Percentiles rank a stretch among this genome's conserved stretches.
Conservation (phyloP, 1,140 invertebrate genomes). For the Carposina sasakii region DNA sequence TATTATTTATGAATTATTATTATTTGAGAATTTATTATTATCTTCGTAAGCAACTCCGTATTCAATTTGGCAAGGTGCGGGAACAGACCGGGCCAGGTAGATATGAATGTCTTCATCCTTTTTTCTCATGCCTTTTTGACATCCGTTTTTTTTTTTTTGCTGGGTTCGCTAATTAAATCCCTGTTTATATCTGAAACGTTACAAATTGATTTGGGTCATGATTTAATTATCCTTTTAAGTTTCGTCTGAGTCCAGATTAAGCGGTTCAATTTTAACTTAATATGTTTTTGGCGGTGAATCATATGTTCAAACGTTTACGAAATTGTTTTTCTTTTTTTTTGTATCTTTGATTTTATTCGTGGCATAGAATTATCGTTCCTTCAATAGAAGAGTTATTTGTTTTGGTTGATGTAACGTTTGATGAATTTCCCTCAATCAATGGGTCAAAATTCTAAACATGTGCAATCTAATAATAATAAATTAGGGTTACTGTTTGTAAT, state of each 20-base stretch:
- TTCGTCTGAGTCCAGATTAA: constrained; percentile 2
- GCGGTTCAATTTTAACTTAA: too few species aligned
- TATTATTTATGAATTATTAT: constrained; percentile 73
- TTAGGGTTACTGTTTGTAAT: too few species aligned
- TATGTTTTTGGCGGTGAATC: too few species aligned
- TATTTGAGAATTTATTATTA: constrained; percentile 71
- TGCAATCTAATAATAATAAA: too few species aligned
- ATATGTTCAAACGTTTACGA: too few species aligned
- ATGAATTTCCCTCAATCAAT: too few species aligned
- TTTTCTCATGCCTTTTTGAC: constrained; percentile 51
- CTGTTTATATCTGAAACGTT: constrained; percentile 35
- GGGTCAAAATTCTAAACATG: too few species aligned
- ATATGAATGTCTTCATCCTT: constrained; percentile 25
- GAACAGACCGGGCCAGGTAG: constrained; percentile 41
- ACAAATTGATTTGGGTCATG: constrained; percentile 57
- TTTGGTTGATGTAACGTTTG: too few species aligned
- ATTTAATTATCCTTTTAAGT: constrained; percentile 44
- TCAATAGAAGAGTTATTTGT: too few species aligned
- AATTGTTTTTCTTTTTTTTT: too few species aligned
- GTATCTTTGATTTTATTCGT: too few species aligned
- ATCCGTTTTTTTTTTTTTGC: constrained; percentile 57
- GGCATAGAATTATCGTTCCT: too few species aligned
- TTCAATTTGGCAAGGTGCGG: constrained; percentile 69
- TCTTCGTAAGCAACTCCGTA: constrained; percentile 54
- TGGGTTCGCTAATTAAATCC: constrained; percentile 55